These are phyloP conservation scores for Drosophila flavopinicola DNA, from an alignment of 2,888 invertebrate species.

Conservation along the genomic window DNA sequence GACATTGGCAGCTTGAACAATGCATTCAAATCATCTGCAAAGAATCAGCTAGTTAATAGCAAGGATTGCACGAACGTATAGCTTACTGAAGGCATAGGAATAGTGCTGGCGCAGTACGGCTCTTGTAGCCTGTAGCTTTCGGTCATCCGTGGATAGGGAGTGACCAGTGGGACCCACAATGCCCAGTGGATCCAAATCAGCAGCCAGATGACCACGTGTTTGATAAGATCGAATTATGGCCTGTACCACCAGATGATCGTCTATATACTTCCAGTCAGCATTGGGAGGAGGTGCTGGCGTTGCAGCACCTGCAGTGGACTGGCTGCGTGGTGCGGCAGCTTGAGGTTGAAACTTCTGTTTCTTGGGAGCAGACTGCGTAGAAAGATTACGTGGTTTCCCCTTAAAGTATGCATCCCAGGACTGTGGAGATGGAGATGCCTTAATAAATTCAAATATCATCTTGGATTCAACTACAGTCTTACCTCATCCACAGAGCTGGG, in stretches of 20 bases:
- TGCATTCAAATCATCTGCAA: slow-evolving; percentile 93
- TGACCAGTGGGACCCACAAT: slow-evolving; percentile 83
- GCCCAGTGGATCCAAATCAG: slow-evolving; percentile 91
- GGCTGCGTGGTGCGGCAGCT: background rate
- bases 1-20: slow-evolving; percentile 97
- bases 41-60: background rate
- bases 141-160: slow-evolving; percentile 34
- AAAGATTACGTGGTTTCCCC: slow-evolving; percentile 19
- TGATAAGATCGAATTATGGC: slow-evolving; percentile 99
- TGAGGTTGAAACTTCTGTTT: background rate
- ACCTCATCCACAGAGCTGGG: slow-evolving; percentile 63
- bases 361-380: background rate
- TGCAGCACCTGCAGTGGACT: background rate
- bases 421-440: slow-evolving; percentile 43
- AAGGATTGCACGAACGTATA: background rate
- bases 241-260: slow-evolving; percentile 98
- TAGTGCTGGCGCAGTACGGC: slow-evolving; percentile 69
- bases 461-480: background rate
- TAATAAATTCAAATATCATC: background rate
- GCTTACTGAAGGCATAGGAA: slow-evolving; percentile 58
- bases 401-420: slow-evolving; percentile 62
- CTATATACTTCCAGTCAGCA: slow-evolving; percentile 93
- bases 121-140: slow-evolving; percentile 53
- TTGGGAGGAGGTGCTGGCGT: slow-evolving; percentile 33
- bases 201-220: slow-evolving; percentile 89